A percentile compares a stretch with the other conserved stretches of the same genome.
These are phyloP conservation scores for Drosophila kambysellisi DNA, from an alignment of 2,888 invertebrate genomes.

Conservation along the genomic window DNA sequence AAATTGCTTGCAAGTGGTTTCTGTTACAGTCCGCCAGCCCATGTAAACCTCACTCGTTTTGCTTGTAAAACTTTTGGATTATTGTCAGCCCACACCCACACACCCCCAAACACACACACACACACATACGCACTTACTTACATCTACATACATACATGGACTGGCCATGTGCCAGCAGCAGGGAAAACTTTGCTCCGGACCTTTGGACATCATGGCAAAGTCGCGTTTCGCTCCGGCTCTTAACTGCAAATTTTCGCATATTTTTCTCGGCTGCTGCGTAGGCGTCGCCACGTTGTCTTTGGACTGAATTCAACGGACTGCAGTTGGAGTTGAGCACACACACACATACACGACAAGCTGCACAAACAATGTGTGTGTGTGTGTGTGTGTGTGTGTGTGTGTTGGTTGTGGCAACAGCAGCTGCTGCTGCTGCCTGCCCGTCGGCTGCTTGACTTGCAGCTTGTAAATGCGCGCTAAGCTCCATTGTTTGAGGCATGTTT, in stretches of 20 bases:
- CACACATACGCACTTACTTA: slow-evolving; percentile 10
- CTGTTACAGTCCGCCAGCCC: slow-evolving; percentile 72
- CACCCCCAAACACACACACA: slow-evolving; percentile 14
- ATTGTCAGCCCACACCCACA: slow-evolving; percentile 70
- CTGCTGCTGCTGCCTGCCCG: slow-evolving; percentile 31
- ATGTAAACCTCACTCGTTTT: slow-evolving; percentile 77
- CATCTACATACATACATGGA: slow-evolving; percentile 28
- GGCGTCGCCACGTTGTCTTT: slow-evolving; percentile 71
- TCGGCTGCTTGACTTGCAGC: slow-evolving; percentile 70
- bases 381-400: slow-evolving; percentile 1
- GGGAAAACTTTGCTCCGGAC: slow-evolving; percentile 58
- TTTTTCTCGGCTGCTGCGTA: slow-evolving; percentile 67
- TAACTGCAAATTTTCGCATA: slow-evolving; percentile 77
- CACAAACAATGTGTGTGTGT: slow-evolving; percentile 15
- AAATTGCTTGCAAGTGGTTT: slow-evolving; percentile 79
- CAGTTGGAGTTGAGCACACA: slow-evolving; percentile 42
- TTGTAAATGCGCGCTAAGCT: slow-evolving; percentile 70
- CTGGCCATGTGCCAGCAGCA: slow-evolving; percentile 68
- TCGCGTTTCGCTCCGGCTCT: slow-evolving; percentile 57
- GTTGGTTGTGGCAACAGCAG: slow-evolving; percentile 42
- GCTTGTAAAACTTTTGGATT: slow-evolving; percentile 81
- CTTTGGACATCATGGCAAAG: slow-evolving; percentile 54
- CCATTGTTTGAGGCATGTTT: slow-evolving; percentile 63
- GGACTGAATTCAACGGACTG: slow-evolving; percentile 58
- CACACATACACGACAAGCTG: slow-evolving; percentile 7